Evolutionary conservation across 1,140 invertebrate species (phyloP).

Genomic region (Hypothenemus hampei): DNA sequence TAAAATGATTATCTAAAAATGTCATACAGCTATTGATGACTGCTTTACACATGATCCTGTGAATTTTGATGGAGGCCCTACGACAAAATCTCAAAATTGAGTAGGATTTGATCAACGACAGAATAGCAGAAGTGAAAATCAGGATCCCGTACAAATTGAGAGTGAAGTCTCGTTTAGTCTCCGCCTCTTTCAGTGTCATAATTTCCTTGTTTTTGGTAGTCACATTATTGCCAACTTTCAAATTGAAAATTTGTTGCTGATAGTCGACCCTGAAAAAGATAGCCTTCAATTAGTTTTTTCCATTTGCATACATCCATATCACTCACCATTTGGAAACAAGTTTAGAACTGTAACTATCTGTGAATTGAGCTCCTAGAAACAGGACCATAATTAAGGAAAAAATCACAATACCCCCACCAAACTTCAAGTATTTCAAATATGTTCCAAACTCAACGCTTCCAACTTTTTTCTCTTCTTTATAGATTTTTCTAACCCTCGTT

Average conservation of each 20-base stretch:
- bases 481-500: constrained; percentile 28
- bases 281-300: too few species aligned
- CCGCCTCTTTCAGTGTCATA: constrained; percentile 9
- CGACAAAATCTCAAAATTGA: constrained; percentile 24
- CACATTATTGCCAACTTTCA: constrained; percentile 13
- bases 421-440: constrained; percentile 31
- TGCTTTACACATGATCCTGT: constrained; percentile 30
- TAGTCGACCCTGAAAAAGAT: constrained; percentile 26
- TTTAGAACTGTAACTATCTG: constrained; percentile 29
- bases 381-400: constrained; percentile 26
- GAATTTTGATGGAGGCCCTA: constrained; percentile 32
- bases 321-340: constrained; percentile 33
- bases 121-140: constrained; percentile 22
- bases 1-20: constrained; percentile 37
- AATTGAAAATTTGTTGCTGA: constrained; percentile 19
- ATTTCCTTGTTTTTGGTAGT: constrained; percentile 21
- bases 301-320: background rate
- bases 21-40: constrained; percentile 33
- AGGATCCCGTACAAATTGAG: constrained; percentile 27
- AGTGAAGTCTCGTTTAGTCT: constrained; percentile 6
- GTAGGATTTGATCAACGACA: constrained; percentile 24
- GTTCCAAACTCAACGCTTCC: constrained; percentile 29
- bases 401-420: constrained; percentile 30
- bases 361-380: constrained; percentile 23
- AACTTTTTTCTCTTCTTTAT: constrained; percentile 29